phyloP scores from a whole-genome alignment of 2,797 vertebrate species.

The Lithobates sylvaticus region DNA sequence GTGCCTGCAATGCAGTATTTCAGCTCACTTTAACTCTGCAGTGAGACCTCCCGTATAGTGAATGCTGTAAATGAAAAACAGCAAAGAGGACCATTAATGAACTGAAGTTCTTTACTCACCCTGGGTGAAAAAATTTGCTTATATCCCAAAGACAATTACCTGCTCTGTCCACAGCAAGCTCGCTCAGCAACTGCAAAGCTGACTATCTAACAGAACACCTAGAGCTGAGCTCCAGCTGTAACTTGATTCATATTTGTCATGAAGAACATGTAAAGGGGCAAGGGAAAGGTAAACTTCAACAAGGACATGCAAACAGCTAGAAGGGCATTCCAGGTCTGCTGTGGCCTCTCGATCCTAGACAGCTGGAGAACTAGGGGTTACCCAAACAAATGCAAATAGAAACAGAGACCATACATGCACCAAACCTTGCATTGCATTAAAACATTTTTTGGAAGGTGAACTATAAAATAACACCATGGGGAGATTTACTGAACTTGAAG shows the following conservation, averaged over 20 bases:
- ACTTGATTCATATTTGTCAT: constrained; percentile 22
- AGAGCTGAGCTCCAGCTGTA: constrained; percentile 17
- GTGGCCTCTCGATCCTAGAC: background rate
- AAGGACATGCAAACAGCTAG: background rate
- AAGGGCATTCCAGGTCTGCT: background rate
- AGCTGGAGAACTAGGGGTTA: background rate
- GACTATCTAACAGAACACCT: background rate
- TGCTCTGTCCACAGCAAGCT: background rate
- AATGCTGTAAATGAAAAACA: constrained; percentile 28
- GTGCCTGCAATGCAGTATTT: constrained; percentile 61
- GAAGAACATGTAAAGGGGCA: background rate
- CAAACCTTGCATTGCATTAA: no score
- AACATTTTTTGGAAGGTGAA: no score
- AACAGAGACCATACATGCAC: background rate
- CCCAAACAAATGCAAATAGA: background rate
- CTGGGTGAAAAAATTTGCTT: constrained; percentile 2
- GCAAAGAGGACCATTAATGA: constrained; percentile 3
- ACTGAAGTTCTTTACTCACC: constrained; percentile 14
- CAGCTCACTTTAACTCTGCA: constrained; percentile 50
- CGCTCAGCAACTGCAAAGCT: constrained; percentile 5
- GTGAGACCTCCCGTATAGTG: constrained; percentile 35
- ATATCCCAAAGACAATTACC: constrained; percentile 23
- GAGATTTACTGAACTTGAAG: no score
- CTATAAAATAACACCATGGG: no score
- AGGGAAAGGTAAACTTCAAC: constrained; percentile 2